A percentile compares a stretch with the other conserved stretches of the same genome.
phyloP scores from a whole-genome alignment of 2,888 invertebrate genomes.

The Polietes domitor region DNA sequence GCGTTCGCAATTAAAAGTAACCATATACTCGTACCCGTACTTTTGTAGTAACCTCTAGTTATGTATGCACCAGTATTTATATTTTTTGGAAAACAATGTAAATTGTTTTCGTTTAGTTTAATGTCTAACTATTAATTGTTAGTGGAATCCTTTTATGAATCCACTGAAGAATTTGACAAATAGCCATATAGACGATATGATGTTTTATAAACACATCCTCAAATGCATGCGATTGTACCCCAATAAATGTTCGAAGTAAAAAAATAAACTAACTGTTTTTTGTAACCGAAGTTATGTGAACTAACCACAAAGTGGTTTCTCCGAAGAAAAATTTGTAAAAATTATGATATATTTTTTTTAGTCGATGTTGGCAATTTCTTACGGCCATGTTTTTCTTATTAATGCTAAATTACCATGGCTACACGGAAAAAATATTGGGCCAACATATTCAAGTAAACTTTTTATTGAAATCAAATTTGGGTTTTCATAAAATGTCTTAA shows the following conservation, averaged over 20 bases:
- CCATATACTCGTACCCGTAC: conserved; percentile 12
- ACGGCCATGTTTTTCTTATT: too few relatives aligned
- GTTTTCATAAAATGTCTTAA: too few relatives aligned
- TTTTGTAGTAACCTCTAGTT: conserved; percentile 29
- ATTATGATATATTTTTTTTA: too few relatives aligned
- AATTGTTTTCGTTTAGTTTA: conserved; percentile 6
- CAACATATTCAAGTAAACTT: too few relatives aligned
- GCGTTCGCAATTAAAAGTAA: conserved; percentile 8
- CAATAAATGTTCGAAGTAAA: neutral
- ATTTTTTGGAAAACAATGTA: neutral
- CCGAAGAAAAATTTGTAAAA: too few relatives aligned
- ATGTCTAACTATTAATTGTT: neutral
- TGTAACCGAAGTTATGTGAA: too few relatives aligned
- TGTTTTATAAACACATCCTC: neutral
- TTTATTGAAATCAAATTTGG: too few relatives aligned
- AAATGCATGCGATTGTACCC: conserved; percentile 23
- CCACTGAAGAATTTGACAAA: neutral
- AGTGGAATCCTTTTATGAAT: conserved; percentile 14
- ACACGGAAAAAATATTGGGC: too few relatives aligned
- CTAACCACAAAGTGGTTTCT: too few relatives aligned
- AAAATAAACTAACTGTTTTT: too few relatives aligned
- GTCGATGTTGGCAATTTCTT: too few relatives aligned
- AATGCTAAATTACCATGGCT: too few relatives aligned
- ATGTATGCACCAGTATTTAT: conserved; percentile 54
- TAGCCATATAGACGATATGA: neutral